These are phyloP conservation scores for Elaphurus davidianus DNA, from an alignment of 2,113 vertebrate species.

Conservation along the genomic window DNA sequence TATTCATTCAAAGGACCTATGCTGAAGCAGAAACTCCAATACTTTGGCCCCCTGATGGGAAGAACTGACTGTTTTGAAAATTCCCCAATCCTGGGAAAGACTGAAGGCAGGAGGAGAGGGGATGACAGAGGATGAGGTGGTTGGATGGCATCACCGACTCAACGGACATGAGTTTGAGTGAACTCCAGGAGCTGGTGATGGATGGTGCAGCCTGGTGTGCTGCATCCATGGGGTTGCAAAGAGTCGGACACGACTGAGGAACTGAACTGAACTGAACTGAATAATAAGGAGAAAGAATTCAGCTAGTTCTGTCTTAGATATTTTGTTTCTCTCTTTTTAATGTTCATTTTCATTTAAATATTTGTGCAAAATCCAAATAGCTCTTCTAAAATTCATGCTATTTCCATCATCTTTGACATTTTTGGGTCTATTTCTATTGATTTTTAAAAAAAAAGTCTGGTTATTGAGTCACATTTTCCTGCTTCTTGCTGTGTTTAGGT, in stretches of 20 bases:
- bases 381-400: not conserved
- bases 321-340: not conserved
- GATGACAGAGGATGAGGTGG: not conserved
- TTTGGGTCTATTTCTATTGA: not conserved
- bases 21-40: not conserved
- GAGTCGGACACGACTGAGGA: not conserved
- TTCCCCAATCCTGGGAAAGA: not conserved
- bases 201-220: not conserved
- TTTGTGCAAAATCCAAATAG: not conserved
- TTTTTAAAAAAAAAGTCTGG: not conserved
- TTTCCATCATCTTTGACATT: not conserved
- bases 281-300: not conserved
- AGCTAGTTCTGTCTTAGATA: not conserved
- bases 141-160: not conserved
- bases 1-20: not conserved
- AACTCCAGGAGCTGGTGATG: not conserved
- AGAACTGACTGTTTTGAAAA: not conserved
- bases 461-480: not conserved
- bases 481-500: not conserved
- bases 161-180: not conserved
- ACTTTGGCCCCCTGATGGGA: not conserved
- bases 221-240: not conserved
- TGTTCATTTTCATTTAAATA: not conserved
- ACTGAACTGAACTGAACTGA: not conserved
- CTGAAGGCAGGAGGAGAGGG: not conserved